A percentile compares a stretch with the other conserved stretches of the same genome.
Evolutionary conservation across 2,888 invertebrate genomes (phyloP).

Genomic region (Boloria selene): DNA sequence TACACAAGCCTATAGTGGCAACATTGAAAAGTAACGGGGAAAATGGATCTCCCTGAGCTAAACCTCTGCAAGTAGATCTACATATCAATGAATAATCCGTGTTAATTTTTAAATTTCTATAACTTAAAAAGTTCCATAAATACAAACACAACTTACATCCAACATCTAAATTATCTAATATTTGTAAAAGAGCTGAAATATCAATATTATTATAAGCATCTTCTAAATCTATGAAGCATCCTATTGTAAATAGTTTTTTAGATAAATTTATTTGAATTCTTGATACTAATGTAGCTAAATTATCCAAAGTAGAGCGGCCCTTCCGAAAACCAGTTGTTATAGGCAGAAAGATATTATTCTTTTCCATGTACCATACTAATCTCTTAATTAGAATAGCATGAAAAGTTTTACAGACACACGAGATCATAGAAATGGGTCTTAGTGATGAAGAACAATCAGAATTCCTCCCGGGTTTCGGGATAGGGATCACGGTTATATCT

Average conservation of each 20-base stretch:
- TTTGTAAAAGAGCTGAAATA: slow-evolving; percentile 18
- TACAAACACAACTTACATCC: slow-evolving; percentile 28
- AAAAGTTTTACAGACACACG: too few relatives aligned
- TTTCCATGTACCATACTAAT: too few relatives aligned
- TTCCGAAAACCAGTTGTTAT: too few relatives aligned
- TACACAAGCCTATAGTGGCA: slow-evolving; percentile 29
- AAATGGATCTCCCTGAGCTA: slow-evolving; percentile 44
- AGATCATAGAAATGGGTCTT: too few relatives aligned
- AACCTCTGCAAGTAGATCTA: slow-evolving; percentile 25
- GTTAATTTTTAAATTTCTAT: slow-evolving; percentile 9
- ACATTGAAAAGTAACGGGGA: slow-evolving; percentile 45
- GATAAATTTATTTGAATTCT: slow-evolving; percentile 31
- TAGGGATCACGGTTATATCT: too few relatives aligned
- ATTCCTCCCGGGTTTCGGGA: too few relatives aligned
- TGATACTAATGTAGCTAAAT: slow-evolving; percentile 16
- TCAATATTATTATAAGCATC: slow-evolving; percentile 36
- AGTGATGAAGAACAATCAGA: too few relatives aligned
- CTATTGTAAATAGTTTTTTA: slow-evolving; percentile 2
- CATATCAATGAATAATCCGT: neutral
- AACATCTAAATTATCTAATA: slow-evolving; percentile 25
- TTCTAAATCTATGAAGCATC: slow-evolving; percentile 26
- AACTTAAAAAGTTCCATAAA: slow-evolving; percentile 24
- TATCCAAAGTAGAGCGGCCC: neutral
- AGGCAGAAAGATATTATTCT: too few relatives aligned
- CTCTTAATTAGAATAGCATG: too few relatives aligned